Evolutionary conservation across 2,113 vertebrate genomes (phyloP).

Genomic region (Silurus asotus): DNA sequence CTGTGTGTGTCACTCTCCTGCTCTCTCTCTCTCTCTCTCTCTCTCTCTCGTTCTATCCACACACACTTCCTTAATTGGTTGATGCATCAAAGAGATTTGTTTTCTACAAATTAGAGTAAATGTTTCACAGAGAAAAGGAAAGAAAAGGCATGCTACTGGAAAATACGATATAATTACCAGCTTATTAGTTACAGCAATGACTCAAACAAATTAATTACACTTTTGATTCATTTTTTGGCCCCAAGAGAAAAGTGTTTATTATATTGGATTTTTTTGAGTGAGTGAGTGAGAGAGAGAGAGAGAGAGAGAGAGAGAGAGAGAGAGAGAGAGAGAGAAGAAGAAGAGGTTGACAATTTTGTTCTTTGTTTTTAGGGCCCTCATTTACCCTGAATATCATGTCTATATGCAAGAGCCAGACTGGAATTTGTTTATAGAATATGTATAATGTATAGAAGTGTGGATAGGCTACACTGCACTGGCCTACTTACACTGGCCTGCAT

Average conservation of each 20-base stretch:
- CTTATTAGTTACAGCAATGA: constrained; percentile 31
- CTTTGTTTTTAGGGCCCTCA: not conserved
- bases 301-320: not conserved
- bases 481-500: not conserved
- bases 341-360: not conserved
- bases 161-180: constrained; percentile 23
- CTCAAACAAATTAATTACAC: constrained; percentile 40
- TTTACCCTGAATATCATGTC: not conserved
- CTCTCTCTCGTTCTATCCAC: not conserved
- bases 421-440: not conserved
- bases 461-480: not conserved
- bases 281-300: no score
- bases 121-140: constrained; percentile 18
- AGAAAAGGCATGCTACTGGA: not conserved
- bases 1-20: not conserved
- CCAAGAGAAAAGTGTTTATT: not conserved
- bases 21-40: not conserved
- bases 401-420: not conserved
- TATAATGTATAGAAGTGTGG: not conserved
- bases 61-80: constrained; percentile 6
- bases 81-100: constrained; percentile 35
- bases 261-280: not conserved
- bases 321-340: not conserved
- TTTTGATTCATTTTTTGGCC: constrained; percentile 26
- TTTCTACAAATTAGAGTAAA: constrained; percentile 37